phyloP scores from a whole-genome alignment of 2,888 invertebrate species.

The Girardia tigrina region DNA sequence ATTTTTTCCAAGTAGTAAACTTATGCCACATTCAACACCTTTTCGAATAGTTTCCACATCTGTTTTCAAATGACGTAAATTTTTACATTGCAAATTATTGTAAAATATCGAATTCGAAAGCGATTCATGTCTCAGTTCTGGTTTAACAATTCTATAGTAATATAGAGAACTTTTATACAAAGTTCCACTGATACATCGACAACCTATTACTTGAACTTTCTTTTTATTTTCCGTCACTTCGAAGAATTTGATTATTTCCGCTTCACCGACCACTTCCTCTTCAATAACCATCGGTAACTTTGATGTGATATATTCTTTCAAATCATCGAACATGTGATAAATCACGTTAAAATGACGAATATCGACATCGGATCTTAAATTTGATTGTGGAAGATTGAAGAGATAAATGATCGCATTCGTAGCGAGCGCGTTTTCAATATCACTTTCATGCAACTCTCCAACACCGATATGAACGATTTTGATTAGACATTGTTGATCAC shows the following conservation, averaged over 20 bases:
- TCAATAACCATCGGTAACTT: neutral
- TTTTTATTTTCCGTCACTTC: constrained; percentile 36
- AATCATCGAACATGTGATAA: constrained; percentile 75
- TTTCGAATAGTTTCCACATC: neutral
- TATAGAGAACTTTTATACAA: constrained; percentile 48
- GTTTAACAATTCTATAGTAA: neutral
- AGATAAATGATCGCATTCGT: constrained; percentile 51
- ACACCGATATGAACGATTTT: constrained; percentile 78
- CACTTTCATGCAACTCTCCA: constrained; percentile 68
- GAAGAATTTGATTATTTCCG: neutral
- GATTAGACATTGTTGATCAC: constrained; percentile 57
- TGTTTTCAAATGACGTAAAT: neutral
- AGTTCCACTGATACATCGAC: constrained; percentile 65
- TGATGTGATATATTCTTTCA: constrained; percentile 54
- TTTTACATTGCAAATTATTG: neutral
- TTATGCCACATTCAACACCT: neutral
- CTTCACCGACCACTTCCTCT: neutral
- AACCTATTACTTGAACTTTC: constrained; percentile 73
- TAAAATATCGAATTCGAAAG: too few species aligned
- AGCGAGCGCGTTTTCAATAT: constrained; percentile 58
- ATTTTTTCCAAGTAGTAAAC: neutral
- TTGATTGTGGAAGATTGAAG: constrained; percentile 27
- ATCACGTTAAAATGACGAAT: constrained; percentile 72
- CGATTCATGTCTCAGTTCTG: too few species aligned
- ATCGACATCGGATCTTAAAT: neutral